These are phyloP conservation scores for Nyctalus aviator DNA, from an alignment of 2,797 vertebrate genomes.

Conservation along the genomic window DNA sequence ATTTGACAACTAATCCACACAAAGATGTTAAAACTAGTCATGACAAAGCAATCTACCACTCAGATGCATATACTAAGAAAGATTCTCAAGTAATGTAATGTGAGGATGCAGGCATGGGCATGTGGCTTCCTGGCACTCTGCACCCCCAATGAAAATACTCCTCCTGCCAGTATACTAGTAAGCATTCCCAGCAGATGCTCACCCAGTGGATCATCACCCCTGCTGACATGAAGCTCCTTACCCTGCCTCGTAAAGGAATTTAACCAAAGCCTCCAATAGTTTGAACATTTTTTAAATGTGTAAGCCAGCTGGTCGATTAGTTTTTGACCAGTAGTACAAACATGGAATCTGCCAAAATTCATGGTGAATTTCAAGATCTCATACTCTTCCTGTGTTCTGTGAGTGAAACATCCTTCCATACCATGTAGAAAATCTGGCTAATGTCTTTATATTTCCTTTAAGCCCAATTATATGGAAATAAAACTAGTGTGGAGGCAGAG, in stretches of 20 bases:
- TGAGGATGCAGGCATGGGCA: background rate
- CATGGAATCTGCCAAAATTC: background rate
- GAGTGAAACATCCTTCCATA: background rate
- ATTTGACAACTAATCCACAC: background rate
- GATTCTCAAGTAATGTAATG: background rate
- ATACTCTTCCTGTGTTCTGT: background rate
- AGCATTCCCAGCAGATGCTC: background rate
- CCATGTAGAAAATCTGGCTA: background rate
- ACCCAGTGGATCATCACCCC: background rate
- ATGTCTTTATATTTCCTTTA: conserved; percentile 40
- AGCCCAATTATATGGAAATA: conserved; percentile 52
- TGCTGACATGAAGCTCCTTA: background rate
- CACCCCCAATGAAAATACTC: background rate
- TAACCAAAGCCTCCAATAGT: background rate
- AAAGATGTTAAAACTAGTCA: background rate
- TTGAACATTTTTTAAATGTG: background rate
- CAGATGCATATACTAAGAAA: background rate
- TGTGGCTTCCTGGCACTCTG: background rate
- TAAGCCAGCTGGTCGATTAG: background rate
- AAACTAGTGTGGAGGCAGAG: conserved; percentile 52
- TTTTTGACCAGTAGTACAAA: background rate
- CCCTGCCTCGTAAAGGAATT: background rate
- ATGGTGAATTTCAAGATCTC: no score
- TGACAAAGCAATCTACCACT: background rate
- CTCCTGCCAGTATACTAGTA: background rate